Evolutionary conservation across 2,888 invertebrate genomes (phyloP), one percentile per base, ranked within the genome.

Genomic region (Autographa gamma): DNA sequence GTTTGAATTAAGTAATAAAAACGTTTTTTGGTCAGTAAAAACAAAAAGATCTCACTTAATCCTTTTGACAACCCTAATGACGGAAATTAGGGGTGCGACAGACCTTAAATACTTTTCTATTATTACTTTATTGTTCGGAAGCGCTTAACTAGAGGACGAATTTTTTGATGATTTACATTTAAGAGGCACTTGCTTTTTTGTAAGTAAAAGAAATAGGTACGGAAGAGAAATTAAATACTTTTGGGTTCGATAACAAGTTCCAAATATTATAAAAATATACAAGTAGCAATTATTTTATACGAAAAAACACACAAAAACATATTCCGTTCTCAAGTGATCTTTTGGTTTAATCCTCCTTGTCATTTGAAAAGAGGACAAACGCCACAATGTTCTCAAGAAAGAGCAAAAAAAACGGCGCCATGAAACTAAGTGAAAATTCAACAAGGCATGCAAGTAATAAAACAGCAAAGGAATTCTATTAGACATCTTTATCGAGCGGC

Each of bases 391-490:
- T 38, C 25, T 25, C 25, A 9, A 68, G 8, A 8, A 18, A 64
- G n/a, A 34, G 66, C 19, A 19, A 25, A 31, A 0, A 63, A 71
- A 63, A 8, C 63, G 34, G 56, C 63, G 34, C 56, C 31, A 60
- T 48, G 8, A 16, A 48, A 48, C 60, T 54, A 73, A 78, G 43
- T 43, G 59, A 77, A 69, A 72, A 72, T 62, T 63, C 54, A 67
- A 64, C 69, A 72, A 71, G 74, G 67, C 77, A 77, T 73, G 66
- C 73, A 76, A 63, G 59, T 73, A 73, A 81, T 78, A 83, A 81
- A 77, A 81, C 69, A 71, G 68, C 69, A 76, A 80, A 78, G 76
- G 71, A 83, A 85, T 78, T 83, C 71, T 83, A 85, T 83, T 73
- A 79, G 67, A 77, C 74, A 72, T 79, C 76, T 77, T 79, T 74